Conservation (phyloP, 2,113 vertebrate genomes). For the Picathartes gymnocephalus region DNA sequence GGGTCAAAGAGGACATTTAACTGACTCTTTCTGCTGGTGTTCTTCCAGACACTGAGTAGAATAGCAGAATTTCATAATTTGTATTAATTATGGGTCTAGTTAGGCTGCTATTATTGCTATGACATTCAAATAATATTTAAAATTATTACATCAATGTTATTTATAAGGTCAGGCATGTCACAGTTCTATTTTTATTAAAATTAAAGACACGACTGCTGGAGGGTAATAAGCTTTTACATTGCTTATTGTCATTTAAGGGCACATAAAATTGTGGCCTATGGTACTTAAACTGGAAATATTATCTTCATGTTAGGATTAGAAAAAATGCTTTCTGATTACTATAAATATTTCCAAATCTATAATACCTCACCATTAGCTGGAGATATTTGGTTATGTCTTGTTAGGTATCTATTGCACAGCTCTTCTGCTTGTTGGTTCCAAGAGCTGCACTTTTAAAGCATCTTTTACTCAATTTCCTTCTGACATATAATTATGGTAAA, state of each 20-base stretch:
- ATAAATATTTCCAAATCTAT: background rate
- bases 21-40: background rate
- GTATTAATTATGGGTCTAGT: slow-evolving; percentile 24
- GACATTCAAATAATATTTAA: slow-evolving; percentile 66
- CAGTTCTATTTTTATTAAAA: slow-evolving; percentile 53
- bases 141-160: slow-evolving; percentile 61
- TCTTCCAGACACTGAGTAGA: background rate
- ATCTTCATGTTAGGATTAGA: background rate
- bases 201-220: slow-evolving; percentile 30
- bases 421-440: background rate
- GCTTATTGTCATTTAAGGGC: slow-evolving; percentile 25
- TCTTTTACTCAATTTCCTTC: background rate
- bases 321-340: background rate
- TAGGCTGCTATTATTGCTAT: slow-evolving; percentile 40
- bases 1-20: background rate
- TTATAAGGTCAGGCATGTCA: slow-evolving; percentile 65
- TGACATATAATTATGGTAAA: background rate
- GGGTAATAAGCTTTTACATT: slow-evolving; percentile 20
- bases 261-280: background rate
- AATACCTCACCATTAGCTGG: background rate
- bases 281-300: slow-evolving; percentile 11
- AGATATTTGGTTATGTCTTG: background rate
- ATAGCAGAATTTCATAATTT: background rate
- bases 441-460: background rate
- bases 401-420: background rate